Base-by-base conservation (phyloP, 2,888 invertebrate genomes). In the Sthenelais limicola region DNA sequence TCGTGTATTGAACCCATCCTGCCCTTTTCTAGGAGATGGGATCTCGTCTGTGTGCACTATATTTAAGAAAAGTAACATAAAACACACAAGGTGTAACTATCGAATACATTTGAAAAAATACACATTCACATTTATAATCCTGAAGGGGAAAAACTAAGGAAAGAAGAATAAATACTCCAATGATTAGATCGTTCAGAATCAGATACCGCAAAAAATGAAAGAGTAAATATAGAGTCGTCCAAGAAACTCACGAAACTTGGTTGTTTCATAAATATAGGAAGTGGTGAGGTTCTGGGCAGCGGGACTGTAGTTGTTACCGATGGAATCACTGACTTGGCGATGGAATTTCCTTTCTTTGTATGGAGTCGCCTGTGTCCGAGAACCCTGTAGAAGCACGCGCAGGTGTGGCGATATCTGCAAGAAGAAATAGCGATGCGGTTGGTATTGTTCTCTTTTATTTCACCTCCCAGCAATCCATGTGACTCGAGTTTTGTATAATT, bases 241-340 rank as follows among this genome's bases (percentile, higher is more conserved):
- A n/a, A n/a, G n/a, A 9, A 21, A 77, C 81, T 81, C 77, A 85
- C 86, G 80, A 67, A 78, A 80, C 77, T 82, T 84, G 15, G 82
- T 81, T 3, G 78, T 80, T 43, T 83, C 82, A 74, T 86, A 86
- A 49, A 87, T 84, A 72, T 78, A 76, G 4, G 85, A 82, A 12
- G 85, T 81, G 35, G 84, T 85, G n/a, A 87, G 81, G 68, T 82
- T 74, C 18, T 83, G 71, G 3, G 86, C 86, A 9, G 80, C 49
- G 0, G 86, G 87, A 70, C 86, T 86, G 81, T 86, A 87, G 79
- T 87, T 87, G 77, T 86, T 87, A 28, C 80, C 87, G 62, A 87
- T 87, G 12, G 86, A 83, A 73, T 87, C 87, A 70, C 86, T 86
- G 35, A 84, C 84, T 70, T 83, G 78, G 5, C 82, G 80, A 77